Conservation (phyloP, 2,797 vertebrate species). For the Halcyon leucocephala region DNA sequence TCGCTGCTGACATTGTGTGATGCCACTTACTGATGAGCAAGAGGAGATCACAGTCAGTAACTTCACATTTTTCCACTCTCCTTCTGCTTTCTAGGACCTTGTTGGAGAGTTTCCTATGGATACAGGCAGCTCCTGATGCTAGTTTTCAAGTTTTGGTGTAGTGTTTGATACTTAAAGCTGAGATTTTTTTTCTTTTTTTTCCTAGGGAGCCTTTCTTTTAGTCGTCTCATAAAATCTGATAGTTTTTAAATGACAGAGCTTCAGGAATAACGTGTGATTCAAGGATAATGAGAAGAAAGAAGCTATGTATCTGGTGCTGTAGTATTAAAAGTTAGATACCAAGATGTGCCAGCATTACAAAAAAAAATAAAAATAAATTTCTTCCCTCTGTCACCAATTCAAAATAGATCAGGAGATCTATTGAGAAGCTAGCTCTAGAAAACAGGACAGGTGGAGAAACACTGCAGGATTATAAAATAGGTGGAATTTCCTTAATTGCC, state of each 20-base stretch:
- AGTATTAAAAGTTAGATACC: neutral
- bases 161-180: neutral
- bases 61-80: neutral
- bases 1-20: neutral
- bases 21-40: neutral
- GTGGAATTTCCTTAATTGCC: neutral
- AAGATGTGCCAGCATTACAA: neutral
- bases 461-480: neutral
- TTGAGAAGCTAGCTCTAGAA: neutral
- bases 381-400: neutral
- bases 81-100: conserved; percentile 14
- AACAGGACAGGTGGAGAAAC: neutral
- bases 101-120: neutral
- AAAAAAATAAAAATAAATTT: neutral
- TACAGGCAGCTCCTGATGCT: neutral
- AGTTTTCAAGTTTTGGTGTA: neutral
- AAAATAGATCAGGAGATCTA: neutral
- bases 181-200: neutral
- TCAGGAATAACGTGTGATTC: neutral
- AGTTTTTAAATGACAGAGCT: neutral
- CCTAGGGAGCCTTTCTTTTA: neutral
- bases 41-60: neutral
- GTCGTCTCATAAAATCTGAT: neutral
- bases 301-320: neutral
- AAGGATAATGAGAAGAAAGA: neutral